A percentile compares a stretch with the other conserved stretches of the same genome.
Evolutionary conservation across 2,113 vertebrate genomes (phyloP).

Genomic region (Struthidea cinerea): DNA sequence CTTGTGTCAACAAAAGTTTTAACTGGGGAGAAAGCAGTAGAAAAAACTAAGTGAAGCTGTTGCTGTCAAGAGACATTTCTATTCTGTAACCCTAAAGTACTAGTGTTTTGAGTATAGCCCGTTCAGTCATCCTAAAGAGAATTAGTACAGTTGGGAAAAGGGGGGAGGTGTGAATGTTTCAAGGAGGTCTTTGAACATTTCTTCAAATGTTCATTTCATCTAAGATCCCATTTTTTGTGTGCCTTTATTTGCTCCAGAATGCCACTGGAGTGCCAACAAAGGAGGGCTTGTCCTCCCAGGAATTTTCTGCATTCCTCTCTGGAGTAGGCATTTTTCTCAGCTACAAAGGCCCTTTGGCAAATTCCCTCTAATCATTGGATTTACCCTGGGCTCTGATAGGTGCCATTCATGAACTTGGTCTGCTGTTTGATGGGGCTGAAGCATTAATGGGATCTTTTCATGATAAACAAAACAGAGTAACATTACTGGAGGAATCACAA

Average conservation of each 20-base stretch:
- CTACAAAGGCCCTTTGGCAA: constrained; percentile 93
- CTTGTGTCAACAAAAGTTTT: constrained; percentile 57
- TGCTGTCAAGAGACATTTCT: constrained; percentile 50
- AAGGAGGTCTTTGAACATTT: constrained; percentile 82
- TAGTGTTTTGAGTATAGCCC: constrained; percentile 40
- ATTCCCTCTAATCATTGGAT: constrained; percentile 93
- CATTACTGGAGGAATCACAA: constrained; percentile 79
- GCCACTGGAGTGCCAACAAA: constrained; percentile 85
- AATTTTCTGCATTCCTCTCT: constrained; percentile 96
- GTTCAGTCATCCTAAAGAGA: constrained; percentile 65
- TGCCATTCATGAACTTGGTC: constrained; percentile 86
- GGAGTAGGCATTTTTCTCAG: constrained; percentile 93
- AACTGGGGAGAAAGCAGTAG: constrained; percentile 44
- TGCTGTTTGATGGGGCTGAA: constrained; percentile 78
- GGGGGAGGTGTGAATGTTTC: constrained; percentile 64
- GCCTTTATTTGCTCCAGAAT: constrained; percentile 92
- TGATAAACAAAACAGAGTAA: constrained; percentile 80
- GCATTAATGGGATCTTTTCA: constrained; percentile 83
- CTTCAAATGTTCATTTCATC: constrained; percentile 85
- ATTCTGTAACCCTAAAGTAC: constrained; percentile 32
- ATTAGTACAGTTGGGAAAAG: constrained; percentile 44
- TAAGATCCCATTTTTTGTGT: constrained; percentile 86
- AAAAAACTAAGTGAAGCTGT: constrained; percentile 51
- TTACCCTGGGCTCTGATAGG: constrained; percentile 88
- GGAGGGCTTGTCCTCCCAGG: constrained; percentile 90